Evolutionary conservation across 2,888 invertebrate genomes (phyloP), one percentile per base, ranked within the genome.

Genomic region (Tachina grossa): DNA sequence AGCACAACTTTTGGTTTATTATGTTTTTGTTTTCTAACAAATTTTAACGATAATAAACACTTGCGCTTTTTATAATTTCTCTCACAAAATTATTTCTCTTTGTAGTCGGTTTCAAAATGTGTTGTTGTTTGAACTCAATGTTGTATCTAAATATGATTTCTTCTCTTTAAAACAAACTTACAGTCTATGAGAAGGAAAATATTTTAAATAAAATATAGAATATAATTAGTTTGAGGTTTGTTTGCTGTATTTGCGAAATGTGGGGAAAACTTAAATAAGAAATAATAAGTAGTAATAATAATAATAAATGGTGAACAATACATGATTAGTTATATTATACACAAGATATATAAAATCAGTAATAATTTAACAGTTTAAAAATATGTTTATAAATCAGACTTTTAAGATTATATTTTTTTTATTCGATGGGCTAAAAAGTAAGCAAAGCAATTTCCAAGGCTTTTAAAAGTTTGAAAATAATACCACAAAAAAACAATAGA

Each of bases 31-130:
- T 65, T 69, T 61, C 22, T 6, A 39, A 47, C 19, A 65, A 57
- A 16, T 90, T 81, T 87, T 63, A 88, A 91, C 91, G 91, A 91
- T 91, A 91, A 91, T 91, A 90, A 90, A 91, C 90, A 69, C 91
- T 84, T 88, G 91, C 87, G 87, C 87, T 88, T 84, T 83, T 76
- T 57, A 39, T 61, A 19, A 14, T 71, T 82, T 63, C n/a, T 63
- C n/a, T 39, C 11, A 14, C 19, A 74, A 57, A 51, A 19, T 47
- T 72, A 8, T 69, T 61, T 49, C 66, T 65, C 19, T 74, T 57
- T 49, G 63, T 65, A 57, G 47, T 3, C 53, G 39, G 51, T 74
- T 74, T 2, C 13, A 16, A 13, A 55, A 71, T 39, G 43, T 53
- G 10, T 39, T 65, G 31, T 72, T 43, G 39, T 39, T 43, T 39